These are phyloP conservation scores for Umimayanthus kanabou DNA, from an alignment of 92 coral and sea anemone species.

Conservation along the genomic window DNA sequence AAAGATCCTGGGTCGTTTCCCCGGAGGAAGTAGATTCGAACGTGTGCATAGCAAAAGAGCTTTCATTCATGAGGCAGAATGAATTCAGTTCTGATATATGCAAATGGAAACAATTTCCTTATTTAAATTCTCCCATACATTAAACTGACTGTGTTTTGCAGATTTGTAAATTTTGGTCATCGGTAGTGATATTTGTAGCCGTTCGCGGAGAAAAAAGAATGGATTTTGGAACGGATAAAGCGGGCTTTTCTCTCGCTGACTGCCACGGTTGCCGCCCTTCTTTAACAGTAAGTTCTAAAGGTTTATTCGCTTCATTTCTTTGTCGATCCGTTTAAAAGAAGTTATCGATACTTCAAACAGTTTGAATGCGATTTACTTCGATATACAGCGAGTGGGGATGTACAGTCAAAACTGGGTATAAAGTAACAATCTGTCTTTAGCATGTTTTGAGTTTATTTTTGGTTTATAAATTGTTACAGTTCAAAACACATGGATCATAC, in stretches of 20 bases:
- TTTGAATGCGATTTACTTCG: not conserved
- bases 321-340: constrained; percentile 7
- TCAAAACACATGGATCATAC: constrained; percentile 37
- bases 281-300: constrained; percentile 31
- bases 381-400: not conserved
- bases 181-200: constrained; percentile 22
- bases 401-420: not conserved
- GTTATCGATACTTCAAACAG: not conserved
- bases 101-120: constrained; percentile 98
- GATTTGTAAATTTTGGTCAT: constrained; percentile 69
- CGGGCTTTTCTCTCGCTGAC: not conserved
- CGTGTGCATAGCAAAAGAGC: constrained; percentile 70
- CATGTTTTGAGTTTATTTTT: constrained; percentile 30
- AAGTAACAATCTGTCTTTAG: constrained; percentile 30
- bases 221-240: constrained; percentile 16
- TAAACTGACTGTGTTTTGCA: constrained; percentile 81
- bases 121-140: constrained; percentile 99
- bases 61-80: constrained; percentile 75
- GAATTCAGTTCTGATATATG: constrained; percentile 92
- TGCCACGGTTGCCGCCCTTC: constrained; percentile 44
- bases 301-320: constrained; percentile 28
- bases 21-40: constrained; percentile 55
- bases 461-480: constrained; percentile 39
- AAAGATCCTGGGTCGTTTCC: constrained; percentile 20
- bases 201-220: constrained; percentile 26